Base-by-base conservation (phyloP, 2,113 vertebrate genomes). In the Spilogale gracilis region DNA sequence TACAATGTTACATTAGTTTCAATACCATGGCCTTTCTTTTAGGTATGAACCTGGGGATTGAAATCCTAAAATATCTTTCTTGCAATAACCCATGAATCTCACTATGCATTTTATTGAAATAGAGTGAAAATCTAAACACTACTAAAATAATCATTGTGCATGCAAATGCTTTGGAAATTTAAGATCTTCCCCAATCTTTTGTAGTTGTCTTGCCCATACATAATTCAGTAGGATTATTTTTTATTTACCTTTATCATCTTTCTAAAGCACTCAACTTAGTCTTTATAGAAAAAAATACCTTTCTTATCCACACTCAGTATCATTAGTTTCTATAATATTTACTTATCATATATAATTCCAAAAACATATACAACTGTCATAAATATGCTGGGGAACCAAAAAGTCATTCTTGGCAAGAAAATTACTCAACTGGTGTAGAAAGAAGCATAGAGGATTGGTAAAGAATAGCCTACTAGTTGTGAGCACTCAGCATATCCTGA, bases 81-180 rank as follows among this genome's bases (percentile, higher is more conserved):
- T 71, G 5, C 1, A 76, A 20, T 50, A 87, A 83, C 1, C 23
- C 50, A 21, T 56, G 32, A 73, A 10, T 23, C 21, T 11, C 21
- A 88, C 43, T 8, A n/a, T 23, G 5, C 2, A 88, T 69, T 81
- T 88, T 91, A 65, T 16, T 94, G 21, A 95, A 92, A 61, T 32
- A 82, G 5, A 79, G 8, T 84, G 27, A 89, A 97, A 94, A 78
- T 9, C n/a, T 95, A 74, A 93, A 73, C 61, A 85, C 8, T 65
- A 69, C 9, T 11, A 45, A 17, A 90, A 71, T 56, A 52, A 74
- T 61, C 54, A 54, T 67, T 78, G 69, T 83, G 25, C 50, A 8
- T 14, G 6, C 8, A 89, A 93, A 96, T 25, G 0, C 0, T 85
- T 81, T 48, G 27, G 54, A 85, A 90, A 79, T 54, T 52, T 56